A percentile compares a stretch with the other conserved stretches of the same genome.
Conservation (phyloP, 1,140 invertebrate species). For the Cotesia glomerata region DNA sequence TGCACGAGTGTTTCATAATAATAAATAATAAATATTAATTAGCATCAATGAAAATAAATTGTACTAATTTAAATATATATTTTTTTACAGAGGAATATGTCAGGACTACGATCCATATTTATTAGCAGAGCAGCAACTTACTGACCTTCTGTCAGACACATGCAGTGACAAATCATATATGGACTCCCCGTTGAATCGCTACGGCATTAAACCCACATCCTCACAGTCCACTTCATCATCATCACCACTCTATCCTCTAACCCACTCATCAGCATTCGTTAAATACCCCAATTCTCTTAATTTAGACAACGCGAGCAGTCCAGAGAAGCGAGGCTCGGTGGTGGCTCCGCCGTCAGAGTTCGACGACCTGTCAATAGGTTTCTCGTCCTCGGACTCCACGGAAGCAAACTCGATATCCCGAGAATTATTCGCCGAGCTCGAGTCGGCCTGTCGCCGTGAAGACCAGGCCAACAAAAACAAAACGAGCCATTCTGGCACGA, state of each 20-base stretch:
- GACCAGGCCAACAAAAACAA: constrained; percentile 25
- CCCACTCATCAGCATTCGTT: constrained; percentile 60
- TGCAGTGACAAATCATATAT: constrained; percentile 48
- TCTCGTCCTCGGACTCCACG: constrained; percentile 52
- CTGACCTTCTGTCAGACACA: constrained; percentile 67
- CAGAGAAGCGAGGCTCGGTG: constrained; percentile 51
- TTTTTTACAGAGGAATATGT: constrained; percentile 53
- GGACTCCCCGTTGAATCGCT: constrained; percentile 31
- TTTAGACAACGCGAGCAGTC: constrained; percentile 1
- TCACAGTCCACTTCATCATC: too few relatives aligned
- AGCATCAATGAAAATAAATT: not conserved
- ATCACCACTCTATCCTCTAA: constrained; percentile 44
- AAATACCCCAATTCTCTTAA: constrained; percentile 46
- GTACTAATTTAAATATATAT: not conserved
- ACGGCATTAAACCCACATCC: constrained; percentile 24
- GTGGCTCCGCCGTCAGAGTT: constrained; percentile 59
- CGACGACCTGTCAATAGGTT: constrained; percentile 51
- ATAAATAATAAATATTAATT: not conserved
- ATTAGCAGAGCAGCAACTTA: constrained; percentile 73
- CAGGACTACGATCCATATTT: constrained; percentile 72
- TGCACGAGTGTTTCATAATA: not conserved
- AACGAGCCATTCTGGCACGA: constrained; percentile 16
- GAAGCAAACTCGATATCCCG: constrained; percentile 50
- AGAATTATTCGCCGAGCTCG: constrained; percentile 32
- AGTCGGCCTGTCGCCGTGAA: constrained; percentile 5